Conservation (phyloP, 2,888 invertebrate genomes). For the Xiphydria camelus region DNA sequence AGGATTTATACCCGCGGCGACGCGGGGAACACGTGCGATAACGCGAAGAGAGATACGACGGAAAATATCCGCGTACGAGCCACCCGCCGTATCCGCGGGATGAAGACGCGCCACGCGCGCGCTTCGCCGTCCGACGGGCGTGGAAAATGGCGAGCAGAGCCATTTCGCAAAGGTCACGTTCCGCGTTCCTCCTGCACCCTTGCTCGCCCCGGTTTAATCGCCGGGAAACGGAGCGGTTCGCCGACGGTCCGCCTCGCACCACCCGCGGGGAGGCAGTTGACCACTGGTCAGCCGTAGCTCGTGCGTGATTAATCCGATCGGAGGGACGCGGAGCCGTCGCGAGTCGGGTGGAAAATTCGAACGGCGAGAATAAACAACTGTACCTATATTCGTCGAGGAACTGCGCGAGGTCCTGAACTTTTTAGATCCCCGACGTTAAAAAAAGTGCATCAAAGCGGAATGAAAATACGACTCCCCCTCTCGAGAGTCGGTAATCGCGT, state of each 20-base stretch:
- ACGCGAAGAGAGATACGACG: too few relatives aligned
- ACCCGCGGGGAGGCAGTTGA: slow-evolving; percentile 49
- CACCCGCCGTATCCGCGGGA: too few relatives aligned
- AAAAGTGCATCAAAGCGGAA: too few relatives aligned
- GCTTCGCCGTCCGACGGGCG: slow-evolving; percentile 4
- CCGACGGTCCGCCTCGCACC: slow-evolving; percentile 24
- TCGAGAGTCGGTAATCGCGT: background rate
- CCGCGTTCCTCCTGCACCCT: background rate
- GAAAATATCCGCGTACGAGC: too few relatives aligned
- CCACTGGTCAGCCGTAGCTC: slow-evolving; percentile 51
- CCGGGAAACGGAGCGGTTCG: slow-evolving; percentile 36
- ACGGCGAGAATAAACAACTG: slow-evolving; percentile 8
- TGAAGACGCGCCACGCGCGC: background rate
- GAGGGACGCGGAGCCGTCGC: slow-evolving; percentile 6
- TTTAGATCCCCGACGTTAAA: too few relatives aligned
- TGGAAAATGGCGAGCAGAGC: slow-evolving; percentile 45
- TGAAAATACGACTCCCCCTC: too few relatives aligned
- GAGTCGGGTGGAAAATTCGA: slow-evolving; percentile 27
- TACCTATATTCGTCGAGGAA: too few relatives aligned
- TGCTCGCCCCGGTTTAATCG: slow-evolving; percentile 35
- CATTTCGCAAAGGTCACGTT: slow-evolving; percentile 42
- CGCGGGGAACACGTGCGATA: too few relatives aligned
- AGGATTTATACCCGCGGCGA: too few relatives aligned
- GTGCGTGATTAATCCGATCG: slow-evolving; percentile 53
- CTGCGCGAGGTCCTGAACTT: too few relatives aligned